phyloP scores from a whole-genome alignment of 2,888 invertebrate genomes.

The Thalpophila matura region DNA sequence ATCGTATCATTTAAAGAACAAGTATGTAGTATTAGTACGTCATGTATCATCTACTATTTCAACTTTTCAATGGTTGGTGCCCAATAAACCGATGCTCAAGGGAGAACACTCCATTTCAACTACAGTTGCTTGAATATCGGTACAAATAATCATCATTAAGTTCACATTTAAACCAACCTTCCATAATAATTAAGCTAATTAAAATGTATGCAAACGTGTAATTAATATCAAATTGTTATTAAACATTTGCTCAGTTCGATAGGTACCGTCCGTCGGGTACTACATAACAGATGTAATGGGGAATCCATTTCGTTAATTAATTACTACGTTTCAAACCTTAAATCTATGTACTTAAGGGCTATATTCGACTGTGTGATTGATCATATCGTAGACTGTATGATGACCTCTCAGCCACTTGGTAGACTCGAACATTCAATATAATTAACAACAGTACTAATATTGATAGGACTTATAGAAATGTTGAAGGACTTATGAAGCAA shows the following conservation, averaged over 20 bases:
- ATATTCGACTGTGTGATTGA: conserved; percentile 10
- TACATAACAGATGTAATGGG: conserved; percentile 8
- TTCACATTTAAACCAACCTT: not conserved
- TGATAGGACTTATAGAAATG: not conserved
- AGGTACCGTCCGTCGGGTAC: conserved; percentile 4
- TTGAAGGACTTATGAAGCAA: conserved; percentile 1
- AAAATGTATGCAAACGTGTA: conserved; percentile 32
- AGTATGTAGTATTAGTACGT: too few relatives aligned
- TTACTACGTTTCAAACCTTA: conserved; percentile 35
- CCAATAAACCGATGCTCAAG: too few relatives aligned
- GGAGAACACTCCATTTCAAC: too few relatives aligned
- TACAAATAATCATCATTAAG: not conserved
- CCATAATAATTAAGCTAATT: conserved; percentile 37
- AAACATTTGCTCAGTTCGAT: conserved; percentile 52
- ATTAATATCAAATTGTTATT: conserved; percentile 46
- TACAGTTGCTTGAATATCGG: too few relatives aligned
- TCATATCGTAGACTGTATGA: conserved; percentile 10
- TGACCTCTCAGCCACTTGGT: conserved; percentile 19
- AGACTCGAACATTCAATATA: not conserved
- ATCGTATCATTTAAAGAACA: too few relatives aligned
- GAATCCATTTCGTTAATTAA: conserved; percentile 61
- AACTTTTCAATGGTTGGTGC: too few relatives aligned
- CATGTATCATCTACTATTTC: too few relatives aligned
- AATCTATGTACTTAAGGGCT: not conserved
- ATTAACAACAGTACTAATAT: conserved; percentile 18